Conservation (phyloP, 1,140 invertebrate genomes). For the Meloidogyne hapla region DNA sequence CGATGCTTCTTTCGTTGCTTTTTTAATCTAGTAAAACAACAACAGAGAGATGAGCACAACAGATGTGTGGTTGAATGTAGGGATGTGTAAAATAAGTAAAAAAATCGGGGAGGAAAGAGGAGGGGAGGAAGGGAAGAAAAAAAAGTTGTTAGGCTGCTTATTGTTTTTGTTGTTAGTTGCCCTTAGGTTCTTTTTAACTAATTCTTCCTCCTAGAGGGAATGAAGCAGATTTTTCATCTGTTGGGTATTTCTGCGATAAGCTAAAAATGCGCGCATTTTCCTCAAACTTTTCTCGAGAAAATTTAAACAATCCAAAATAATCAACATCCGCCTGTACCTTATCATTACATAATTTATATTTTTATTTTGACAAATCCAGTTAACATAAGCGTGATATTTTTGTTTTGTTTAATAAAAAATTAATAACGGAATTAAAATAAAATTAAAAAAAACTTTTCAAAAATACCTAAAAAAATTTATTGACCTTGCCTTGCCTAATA, state of each 20-base stretch:
- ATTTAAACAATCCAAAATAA: neutral
- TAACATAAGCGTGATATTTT: neutral
- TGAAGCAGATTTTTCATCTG: neutral
- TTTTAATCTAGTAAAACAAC: no score
- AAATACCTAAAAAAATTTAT: no score
- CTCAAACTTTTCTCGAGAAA: neutral
- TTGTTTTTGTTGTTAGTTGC: neutral
- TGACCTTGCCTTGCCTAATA: no score
- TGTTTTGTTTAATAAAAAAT: neutral
- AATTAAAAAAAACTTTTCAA: neutral
- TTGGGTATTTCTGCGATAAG: neutral
- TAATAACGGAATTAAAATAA: neutral
- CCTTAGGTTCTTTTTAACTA: neutral
- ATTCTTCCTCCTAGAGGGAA: neutral
- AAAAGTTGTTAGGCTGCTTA: neutral
- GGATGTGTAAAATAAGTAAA: conserved; percentile 5
- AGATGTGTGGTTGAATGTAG: conserved; percentile 2
- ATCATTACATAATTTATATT: neutral
- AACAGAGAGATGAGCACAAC: neutral
- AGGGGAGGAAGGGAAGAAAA: neutral
- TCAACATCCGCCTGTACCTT: conserved; percentile 5
- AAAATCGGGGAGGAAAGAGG: neutral
- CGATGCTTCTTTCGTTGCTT: no score
- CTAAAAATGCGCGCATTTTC: neutral
- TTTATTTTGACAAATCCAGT: neutral